phyloP scores from a whole-genome alignment of 2,888 invertebrate genomes.

The Cetonia aurata region DNA sequence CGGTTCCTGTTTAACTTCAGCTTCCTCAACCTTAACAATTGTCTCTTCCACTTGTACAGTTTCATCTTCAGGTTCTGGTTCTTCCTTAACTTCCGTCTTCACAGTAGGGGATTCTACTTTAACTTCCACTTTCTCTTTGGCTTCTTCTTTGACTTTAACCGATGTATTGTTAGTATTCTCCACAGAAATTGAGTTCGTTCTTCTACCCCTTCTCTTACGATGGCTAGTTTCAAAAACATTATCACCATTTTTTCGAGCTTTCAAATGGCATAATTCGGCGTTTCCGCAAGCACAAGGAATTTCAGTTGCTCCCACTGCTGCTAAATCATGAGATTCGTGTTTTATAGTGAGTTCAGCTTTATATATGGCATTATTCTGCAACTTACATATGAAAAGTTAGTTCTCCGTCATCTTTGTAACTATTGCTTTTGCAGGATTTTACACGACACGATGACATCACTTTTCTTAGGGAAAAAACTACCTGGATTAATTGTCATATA shows the following conservation, averaged over 20 bases:
- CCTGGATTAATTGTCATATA: too few species aligned
- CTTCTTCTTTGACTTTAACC: constrained; percentile 52
- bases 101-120: constrained; percentile 51
- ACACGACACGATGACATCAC: too few species aligned
- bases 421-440: too few species aligned
- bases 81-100: constrained; percentile 56
- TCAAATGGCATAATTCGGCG: constrained; percentile 73
- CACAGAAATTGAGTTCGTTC: constrained; percentile 58
- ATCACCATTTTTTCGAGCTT: constrained; percentile 63
- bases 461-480: too few species aligned
- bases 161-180: constrained; percentile 45
- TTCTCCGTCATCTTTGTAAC: too few species aligned
- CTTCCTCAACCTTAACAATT: constrained; percentile 50
- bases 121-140: constrained; percentile 49
- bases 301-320: constrained; percentile 70
- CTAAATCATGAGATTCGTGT: constrained; percentile 78
- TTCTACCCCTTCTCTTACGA: constrained; percentile 58
- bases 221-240: constrained; percentile 50
- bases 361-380: too few species aligned
- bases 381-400: too few species aligned
- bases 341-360: constrained; percentile 93
- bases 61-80: constrained; percentile 45
- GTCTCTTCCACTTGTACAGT: constrained; percentile 44
- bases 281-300: constrained; percentile 80
- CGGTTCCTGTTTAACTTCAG: constrained; percentile 49